Evolutionary conservation across 2,888 invertebrate genomes (phyloP), one percentile per base, ranked within the genome.

Genomic region (Trichogramma dendrolimi): DNA sequence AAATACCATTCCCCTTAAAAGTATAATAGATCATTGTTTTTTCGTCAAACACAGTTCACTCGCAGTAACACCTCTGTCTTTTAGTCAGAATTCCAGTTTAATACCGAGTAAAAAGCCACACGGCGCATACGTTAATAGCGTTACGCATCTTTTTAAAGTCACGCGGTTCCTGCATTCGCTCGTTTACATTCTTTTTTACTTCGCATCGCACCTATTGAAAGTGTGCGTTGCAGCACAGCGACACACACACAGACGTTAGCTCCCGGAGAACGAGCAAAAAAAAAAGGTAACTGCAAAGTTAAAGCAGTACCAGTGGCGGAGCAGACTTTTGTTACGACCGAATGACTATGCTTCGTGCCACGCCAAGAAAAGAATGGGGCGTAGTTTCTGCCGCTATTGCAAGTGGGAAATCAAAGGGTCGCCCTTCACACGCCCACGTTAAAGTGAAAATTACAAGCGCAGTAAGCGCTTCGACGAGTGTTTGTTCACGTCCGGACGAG

Each of bases 331-430:
- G 51, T 59, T 46, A 40, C 39, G n/a, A 14, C 14, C 54, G 62
- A 62, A n/a, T 43, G 49, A 59, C 41, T 55, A 58, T 58, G 54
- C 62, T 27, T 10, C 50, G 63, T 59, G 49, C 44, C 50, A 41
- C 44, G 42, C 51, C 52, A 58, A 55, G 63, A 43, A 65, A 47
- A 62, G 63, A 62, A 60, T 59, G 59, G 56, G 57, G 62, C 62
- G 55, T 54, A 52, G 46, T 54, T 10, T 10, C 57, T 50, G 58
- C 49, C 51, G 50, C 59, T 11, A 58, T 27, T 57, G 52, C 59
- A 56, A 61, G 49, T 64, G 60, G 64, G 61, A 63, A 67, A 68
- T 68, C 65, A 68, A 61, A 65, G 64, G 53, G 52, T 42, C 14
- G 55, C 46, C 7, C 27, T 43, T 41, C 49, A 27, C 8, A 39